Conservation (phyloP, 2,888 invertebrate species). For the Arctia plantaginis region DNA sequence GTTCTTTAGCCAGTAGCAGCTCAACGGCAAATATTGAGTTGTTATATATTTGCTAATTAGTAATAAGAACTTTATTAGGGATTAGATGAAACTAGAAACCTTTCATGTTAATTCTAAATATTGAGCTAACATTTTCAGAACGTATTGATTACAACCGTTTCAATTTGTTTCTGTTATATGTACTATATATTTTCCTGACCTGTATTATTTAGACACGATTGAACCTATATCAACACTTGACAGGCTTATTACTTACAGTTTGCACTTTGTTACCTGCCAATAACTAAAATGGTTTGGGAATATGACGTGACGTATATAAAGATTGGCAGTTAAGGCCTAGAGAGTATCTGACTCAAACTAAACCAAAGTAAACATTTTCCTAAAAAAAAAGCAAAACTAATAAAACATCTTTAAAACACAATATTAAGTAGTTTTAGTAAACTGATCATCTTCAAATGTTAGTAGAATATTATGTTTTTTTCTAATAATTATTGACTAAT, state of each 20-base stretch:
- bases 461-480: too few relatives aligned
- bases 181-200: not conserved
- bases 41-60: not conserved
- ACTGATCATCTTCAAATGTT: not conserved
- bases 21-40: not conserved
- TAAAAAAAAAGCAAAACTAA: not conserved
- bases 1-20: not conserved
- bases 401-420: not conserved
- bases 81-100: not conserved
- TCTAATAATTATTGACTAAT: too few relatives aligned
- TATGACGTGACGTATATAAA: not conserved
- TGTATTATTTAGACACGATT: slow-evolving; percentile 43
- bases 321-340: not conserved
- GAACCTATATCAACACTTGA: slow-evolving; percentile 52
- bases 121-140: not conserved
- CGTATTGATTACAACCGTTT: not conserved
- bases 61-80: not conserved
- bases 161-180: not conserved
- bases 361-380: not conserved
- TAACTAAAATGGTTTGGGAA: slow-evolving; percentile 6
- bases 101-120: not conserved
- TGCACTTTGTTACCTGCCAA: slow-evolving; percentile 46
- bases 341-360: not conserved
- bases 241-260: slow-evolving; percentile 45
- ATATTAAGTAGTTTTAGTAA: not conserved